phyloP scores from a whole-genome alignment of 2,888 invertebrate species.

The Peribatodes rhomboidaria region DNA sequence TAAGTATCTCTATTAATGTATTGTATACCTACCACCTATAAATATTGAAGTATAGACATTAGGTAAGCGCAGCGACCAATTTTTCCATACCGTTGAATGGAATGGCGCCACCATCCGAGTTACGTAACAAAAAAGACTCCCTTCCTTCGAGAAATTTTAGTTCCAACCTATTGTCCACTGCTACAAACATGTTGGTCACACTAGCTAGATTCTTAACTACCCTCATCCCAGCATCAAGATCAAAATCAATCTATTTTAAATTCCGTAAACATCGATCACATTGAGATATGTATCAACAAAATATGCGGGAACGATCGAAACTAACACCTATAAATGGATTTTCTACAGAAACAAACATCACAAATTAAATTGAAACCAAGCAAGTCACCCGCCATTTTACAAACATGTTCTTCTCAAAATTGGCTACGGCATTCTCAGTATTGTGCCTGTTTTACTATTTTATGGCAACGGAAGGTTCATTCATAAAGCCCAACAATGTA shows the following conservation, averaged over 20 bases:
- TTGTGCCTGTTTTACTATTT: constrained; percentile 69
- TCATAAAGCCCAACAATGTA: constrained; percentile 80
- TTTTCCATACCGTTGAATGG: too few relatives aligned
- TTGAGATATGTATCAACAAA: constrained; percentile 53
- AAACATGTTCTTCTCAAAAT: constrained; percentile 57
- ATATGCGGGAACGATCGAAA: constrained; percentile 72
- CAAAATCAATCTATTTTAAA: constrained; percentile 55
- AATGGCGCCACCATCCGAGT: too few relatives aligned
- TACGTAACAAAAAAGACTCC: too few relatives aligned
- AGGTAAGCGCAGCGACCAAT: too few relatives aligned
- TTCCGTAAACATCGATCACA: constrained; percentile 42
- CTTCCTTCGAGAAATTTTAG: neutral
- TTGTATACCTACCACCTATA: too few relatives aligned
- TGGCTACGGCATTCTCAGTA: constrained; percentile 59
- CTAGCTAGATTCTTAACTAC: constrained; percentile 22
- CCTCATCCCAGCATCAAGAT: constrained; percentile 43
- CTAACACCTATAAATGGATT: constrained; percentile 58
- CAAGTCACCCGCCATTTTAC: constrained; percentile 45
- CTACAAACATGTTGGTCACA: neutral
- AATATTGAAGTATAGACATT: too few relatives aligned
- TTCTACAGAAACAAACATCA: constrained; percentile 48
- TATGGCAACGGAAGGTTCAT: constrained; percentile 66
- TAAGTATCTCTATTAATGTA: too few relatives aligned
- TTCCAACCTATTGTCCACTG: neutral
- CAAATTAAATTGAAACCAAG: constrained; percentile 32